These are phyloP conservation scores for Hylaea fasciaria DNA, from an alignment of 2,888 invertebrate species.

Conservation along the genomic window DNA sequence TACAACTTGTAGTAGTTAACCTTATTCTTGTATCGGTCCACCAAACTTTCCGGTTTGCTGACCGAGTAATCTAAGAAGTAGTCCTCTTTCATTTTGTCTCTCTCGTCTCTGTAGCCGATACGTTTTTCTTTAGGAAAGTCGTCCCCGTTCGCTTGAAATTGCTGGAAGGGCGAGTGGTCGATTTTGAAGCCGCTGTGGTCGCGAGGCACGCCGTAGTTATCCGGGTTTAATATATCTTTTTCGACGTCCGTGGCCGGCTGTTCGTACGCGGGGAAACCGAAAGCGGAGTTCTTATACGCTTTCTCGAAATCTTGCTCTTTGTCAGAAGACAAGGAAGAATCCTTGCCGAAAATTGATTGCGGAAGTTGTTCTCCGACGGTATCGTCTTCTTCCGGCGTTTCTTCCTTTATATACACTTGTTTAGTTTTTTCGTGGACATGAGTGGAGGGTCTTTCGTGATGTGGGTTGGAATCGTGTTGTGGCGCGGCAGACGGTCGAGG, in stretches of 20 bases:
- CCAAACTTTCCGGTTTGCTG: slow-evolving; percentile 67
- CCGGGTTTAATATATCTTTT: slow-evolving; percentile 71
- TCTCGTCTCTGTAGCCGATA: slow-evolving; percentile 66
- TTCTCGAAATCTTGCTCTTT: slow-evolving; percentile 79
- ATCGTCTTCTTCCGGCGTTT: slow-evolving; percentile 65
- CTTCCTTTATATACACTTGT: slow-evolving; percentile 67
- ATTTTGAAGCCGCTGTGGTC: slow-evolving; percentile 60
- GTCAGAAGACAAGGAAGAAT: no score
- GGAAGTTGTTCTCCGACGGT: slow-evolving; percentile 62
- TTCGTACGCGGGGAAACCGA: slow-evolving; percentile 73
- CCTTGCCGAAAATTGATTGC: slow-evolving; percentile 63
- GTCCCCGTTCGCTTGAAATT: slow-evolving; percentile 70
- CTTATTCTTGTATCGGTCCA: slow-evolving; percentile 66
- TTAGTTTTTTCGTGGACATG: slow-evolving; percentile 69
- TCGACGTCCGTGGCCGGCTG: slow-evolving; percentile 57
- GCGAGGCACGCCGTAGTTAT: slow-evolving; percentile 61
- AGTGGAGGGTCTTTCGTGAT: slow-evolving; percentile 39
- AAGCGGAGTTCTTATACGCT: slow-evolving; percentile 74
- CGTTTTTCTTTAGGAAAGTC: slow-evolving; percentile 67
- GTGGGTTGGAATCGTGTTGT: slow-evolving; percentile 34
- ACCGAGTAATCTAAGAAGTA: slow-evolving; percentile 72
- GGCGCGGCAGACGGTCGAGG: slow-evolving; percentile 35
- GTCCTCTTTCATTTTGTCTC: slow-evolving; percentile 69
- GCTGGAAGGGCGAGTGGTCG: slow-evolving; percentile 66
- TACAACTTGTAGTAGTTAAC: slow-evolving; percentile 72